Evolutionary conservation across 1,140 invertebrate genomes (phyloP), one percentile per base, ranked within the genome.

Genomic region (Orussus abietinus): DNA sequence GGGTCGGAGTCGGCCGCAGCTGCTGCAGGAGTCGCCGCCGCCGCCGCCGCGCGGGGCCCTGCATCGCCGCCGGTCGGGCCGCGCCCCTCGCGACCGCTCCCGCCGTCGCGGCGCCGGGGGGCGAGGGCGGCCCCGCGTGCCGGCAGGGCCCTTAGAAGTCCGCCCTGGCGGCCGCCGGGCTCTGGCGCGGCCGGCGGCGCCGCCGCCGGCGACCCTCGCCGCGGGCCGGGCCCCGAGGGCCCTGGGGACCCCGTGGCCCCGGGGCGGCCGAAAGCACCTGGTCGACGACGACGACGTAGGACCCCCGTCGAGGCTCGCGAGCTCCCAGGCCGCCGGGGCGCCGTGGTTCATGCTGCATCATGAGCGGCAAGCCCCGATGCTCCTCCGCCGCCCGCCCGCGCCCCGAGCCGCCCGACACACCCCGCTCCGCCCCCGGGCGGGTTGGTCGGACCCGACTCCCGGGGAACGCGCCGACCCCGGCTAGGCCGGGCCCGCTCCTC

Each of bases 391-490:
- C 49, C 49, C 53, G 50, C 53, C 53, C 54, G 57, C 47, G 45
- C 47, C 39, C 41, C 42, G n/a, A n/a, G 18, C 31, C 50, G 42
- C 42, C 49, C 34, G 47, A 26, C 42, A 40, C 39, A 13, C 40
- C 45, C 34, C 45, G 40, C 40, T 12, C 38, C 38, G 29, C n/a
- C n/a, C n/a, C n/a, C n/a, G n/a, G n/a, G n/a, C n/a, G n/a, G n/a
- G n/a, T n/a, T n/a, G n/a, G n/a, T n/a, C n/a, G n/a, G n/a, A n/a
- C n/a, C n/a, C n/a, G n/a, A n/a, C n/a, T n/a, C n/a, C 62, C 56
- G 66, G 57, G 62, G 69, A 64, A 69, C 70, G 70, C 72, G 62
- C 67, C 69, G 69, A 69, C 70, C 71, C 59, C 67, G 70, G 64
- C 50, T 60, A 62, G 32, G 48, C 54, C 56, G 50, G 51, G 53